Percentiles rank a stretch among this genome's conserved stretches.
These are phyloP conservation scores for Turdus rufiventris DNA, from an alignment of 2,113 vertebrate genomes.

Conservation along the genomic window DNA sequence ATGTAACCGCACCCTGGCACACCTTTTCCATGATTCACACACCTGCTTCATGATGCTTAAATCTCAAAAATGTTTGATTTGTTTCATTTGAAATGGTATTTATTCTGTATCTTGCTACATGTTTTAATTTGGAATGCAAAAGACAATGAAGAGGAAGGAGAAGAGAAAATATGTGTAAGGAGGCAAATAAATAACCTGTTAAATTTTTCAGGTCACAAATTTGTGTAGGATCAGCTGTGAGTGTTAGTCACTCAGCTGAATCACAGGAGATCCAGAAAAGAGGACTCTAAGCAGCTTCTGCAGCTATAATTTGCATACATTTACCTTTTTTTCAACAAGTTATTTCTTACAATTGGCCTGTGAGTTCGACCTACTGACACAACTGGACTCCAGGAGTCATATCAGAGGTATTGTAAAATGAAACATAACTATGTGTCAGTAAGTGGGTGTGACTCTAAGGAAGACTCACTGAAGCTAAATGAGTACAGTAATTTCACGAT, in stretches of 20 bases:
- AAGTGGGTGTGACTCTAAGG: not conserved
- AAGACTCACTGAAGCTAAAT: not conserved
- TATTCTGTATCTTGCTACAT: not conserved
- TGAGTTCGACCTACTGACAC: not conserved
- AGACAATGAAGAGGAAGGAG: not conserved
- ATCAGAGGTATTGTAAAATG: not conserved
- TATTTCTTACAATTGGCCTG: not conserved
- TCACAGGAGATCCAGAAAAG: not conserved
- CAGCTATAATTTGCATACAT: not conserved
- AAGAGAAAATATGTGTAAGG: not conserved
- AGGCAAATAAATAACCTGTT: not conserved
- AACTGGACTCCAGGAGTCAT: not conserved
- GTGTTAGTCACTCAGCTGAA: not conserved
- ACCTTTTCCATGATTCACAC: not conserved
- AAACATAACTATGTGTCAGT: not conserved
- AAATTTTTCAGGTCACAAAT: not conserved
- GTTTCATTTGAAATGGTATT: not conserved
- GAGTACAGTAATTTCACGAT: too few relatives aligned
- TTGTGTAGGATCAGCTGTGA: not conserved
- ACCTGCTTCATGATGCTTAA: not conserved
- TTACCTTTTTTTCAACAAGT: not conserved
- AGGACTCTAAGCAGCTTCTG: not conserved
- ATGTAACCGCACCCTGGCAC: rapidly evolving
- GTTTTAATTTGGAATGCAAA: not conserved
- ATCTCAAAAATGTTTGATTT: not conserved